Percentiles rank a stretch among this genome's conserved stretches.
phyloP scores from a whole-genome alignment of 2,888 invertebrate species.

The Leucophora obtusa region DNA sequence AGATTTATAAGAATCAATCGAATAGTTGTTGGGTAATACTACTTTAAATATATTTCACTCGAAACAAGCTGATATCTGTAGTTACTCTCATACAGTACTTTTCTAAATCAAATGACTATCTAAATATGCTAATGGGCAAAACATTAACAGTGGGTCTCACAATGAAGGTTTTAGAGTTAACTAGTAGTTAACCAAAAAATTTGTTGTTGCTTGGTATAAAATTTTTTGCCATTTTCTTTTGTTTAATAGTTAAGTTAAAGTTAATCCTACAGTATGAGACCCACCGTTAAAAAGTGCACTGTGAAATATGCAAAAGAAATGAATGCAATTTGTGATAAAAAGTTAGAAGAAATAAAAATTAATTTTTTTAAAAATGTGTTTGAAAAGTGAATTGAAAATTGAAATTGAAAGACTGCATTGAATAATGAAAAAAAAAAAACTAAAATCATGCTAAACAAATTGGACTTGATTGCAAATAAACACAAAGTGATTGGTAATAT shows the following conservation, averaged over 20 bases:
- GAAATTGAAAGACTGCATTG: conserved; percentile 15
- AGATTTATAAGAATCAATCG: no score
- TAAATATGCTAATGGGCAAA: neutral
- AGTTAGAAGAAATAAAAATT: neutral
- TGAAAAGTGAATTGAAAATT: conserved; percentile 21
- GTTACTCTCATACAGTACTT: no score
- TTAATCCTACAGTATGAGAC: no score
- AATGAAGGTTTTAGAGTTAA: no score
- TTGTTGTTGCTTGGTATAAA: no score
- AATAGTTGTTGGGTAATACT: no score
- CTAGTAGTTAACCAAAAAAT: no score
- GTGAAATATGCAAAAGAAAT: conserved; percentile 28
- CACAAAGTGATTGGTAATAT: neutral
- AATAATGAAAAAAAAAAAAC: conserved; percentile 4
- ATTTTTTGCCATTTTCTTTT: no score
- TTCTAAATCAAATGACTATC: neutral
- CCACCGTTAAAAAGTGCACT: neutral
- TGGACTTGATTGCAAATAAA: conserved; percentile 17
- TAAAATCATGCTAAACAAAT: conserved; percentile 3
- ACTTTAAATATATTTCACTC: no score
- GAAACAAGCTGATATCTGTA: no score
- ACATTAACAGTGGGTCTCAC: no score
- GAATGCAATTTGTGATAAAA: conserved; percentile 20
- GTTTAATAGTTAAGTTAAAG: no score
- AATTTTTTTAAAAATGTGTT: conserved; percentile 24